Conservation (phyloP, 1,140 invertebrate species). For the Calliphora vicina region DNA sequence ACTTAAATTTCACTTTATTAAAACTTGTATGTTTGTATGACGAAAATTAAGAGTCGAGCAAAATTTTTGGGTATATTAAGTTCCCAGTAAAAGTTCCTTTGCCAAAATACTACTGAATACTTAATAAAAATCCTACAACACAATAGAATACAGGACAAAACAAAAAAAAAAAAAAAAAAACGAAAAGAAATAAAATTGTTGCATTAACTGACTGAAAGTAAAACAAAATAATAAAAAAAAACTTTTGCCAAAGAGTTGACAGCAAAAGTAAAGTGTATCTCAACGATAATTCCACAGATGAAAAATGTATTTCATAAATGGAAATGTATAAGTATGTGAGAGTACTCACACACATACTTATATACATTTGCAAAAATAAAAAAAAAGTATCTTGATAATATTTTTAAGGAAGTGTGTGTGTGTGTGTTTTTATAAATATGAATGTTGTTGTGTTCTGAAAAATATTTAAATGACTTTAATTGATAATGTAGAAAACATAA, state of each 20-base stretch:
- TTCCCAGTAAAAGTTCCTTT: background rate
- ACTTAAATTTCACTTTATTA: no score
- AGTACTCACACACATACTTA: background rate
- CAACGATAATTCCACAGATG: background rate
- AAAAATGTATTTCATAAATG: slow-evolving; percentile 9
- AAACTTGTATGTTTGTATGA: no score
- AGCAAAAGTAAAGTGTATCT: background rate
- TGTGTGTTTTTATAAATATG: no score
- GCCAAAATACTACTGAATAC: background rate
- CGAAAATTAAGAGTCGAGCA: no score
- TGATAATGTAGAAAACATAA: background rate
- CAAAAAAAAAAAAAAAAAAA: background rate
- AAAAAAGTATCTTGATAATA: no score
- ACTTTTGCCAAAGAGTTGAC: background rate
- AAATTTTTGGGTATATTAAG: no score
- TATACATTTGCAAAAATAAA: background rate
- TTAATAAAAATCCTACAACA: background rate
- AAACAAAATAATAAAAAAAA: background rate
- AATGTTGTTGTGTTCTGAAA: no score
- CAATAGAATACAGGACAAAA: background rate
- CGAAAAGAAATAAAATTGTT: background rate
- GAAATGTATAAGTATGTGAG: background rate
- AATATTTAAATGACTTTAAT: background rate
- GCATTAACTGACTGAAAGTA: background rate
- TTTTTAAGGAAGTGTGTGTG: background rate